Evolutionary conservation across 1,140 invertebrate species (phyloP), one percentile per base, ranked within the genome.

Genomic region (Eriocheir sinensis): DNA sequence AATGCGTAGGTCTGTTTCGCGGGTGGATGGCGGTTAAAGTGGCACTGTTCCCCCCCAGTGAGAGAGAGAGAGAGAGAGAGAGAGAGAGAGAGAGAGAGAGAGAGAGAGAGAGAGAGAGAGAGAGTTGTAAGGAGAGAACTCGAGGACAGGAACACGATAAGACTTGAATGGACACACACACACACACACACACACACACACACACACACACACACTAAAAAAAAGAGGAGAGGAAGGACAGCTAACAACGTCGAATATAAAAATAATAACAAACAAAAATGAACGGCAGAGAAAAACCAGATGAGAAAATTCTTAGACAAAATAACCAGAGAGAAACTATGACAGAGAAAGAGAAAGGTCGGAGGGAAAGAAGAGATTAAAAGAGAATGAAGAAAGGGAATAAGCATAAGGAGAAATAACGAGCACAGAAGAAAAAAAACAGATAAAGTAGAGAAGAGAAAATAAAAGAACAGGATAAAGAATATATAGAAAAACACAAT

Each of bases 41-140:
- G 81, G 81, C 32, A 85, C 15, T 85, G 81, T 32, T 34, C 81
- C 81, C 81, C 81, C 27, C 32, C 27, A 30, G 21, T 21, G 4
- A 32, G 81, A 2, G n/a, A 32, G 81, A 40, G 81, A 85, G 81
- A 85, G 81, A 36, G 81, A 85, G 81, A 85, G n/a, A 40, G 81
- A 53, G 81, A 40, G 38, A 85, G 81, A 40, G 81, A 85, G 81
- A 34, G 38, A 34, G 21, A 85, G 81, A 53, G 48, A 85, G 81
- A 85, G n/a, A 30, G 81, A 34, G 81, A 32, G 81, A 85, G 81
- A 40, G 48, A 53, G 48, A 53, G 48, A 53, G 48, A 53, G 48
- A 53, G 48, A 53, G 48, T 15, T 9, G 21, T 21, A 34, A 30
- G 30, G 81, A 53, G 48, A 53, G 48, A 53, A 21, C 12, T 9